Base-by-base conservation (phyloP, 30 jellyfish, hydroid and myxozoan species). In the Hydractinia echinata region DNA sequence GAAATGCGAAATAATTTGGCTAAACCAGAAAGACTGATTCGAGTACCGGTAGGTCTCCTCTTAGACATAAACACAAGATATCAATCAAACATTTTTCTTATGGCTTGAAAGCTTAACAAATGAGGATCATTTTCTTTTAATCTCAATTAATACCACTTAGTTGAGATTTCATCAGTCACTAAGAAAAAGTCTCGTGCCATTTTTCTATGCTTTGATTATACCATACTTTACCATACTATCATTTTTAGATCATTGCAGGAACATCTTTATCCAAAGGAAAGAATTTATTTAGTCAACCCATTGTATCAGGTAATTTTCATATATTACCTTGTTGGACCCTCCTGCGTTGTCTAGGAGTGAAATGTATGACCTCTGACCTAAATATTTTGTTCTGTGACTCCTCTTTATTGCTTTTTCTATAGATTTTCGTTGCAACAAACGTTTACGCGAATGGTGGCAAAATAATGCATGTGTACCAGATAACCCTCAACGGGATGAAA, bases 11-110 rank as follows among this genome's bases (percentile, higher is more conserved):
- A 51, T 11, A 80, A 80, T 68, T 7, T 80, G 76, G 67, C 87
- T 61, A 60, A 71, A 3, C 87, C 87, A 61, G 84, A 80, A 10
- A 61, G 71, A 4, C 14, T 80, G 0, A 5, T 61, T 48, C 51
- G 20, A 20, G 21, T 19, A 8, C 87, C 87, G 14, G 87, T 80
- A 80, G 4, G 87, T 61, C 60, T n/a, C 54, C 13, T 68, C 79
- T 15, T 15, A 15, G 13, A 68, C 44, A 30, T 30, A 30, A n/a
- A 30, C 44, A 30, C 44, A 30, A 30, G 44, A 30, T 30, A 30
- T 30, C 44, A 30, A 30, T 30, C 44, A 30, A 30, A 30, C 44
- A 30, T 30, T 30, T 30, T 30, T 30, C 44, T 30, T 30, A 30
- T 30, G 44, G 44, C 44, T 30, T 30, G 44, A 30, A 30, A 30